phyloP scores from a whole-genome alignment of 1,140 invertebrate genomes.

The Anagrus nilaparvatae region DNA sequence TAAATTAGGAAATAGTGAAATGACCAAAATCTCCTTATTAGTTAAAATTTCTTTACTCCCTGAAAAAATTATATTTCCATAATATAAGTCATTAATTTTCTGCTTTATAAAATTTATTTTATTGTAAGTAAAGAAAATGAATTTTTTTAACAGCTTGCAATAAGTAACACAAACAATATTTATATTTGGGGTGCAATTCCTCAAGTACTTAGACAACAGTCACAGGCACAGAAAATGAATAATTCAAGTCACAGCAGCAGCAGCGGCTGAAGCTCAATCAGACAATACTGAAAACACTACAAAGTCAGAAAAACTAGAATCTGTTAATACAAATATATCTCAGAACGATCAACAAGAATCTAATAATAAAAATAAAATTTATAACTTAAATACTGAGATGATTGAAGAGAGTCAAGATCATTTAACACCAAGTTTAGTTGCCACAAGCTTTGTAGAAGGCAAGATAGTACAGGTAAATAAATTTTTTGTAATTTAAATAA shows the following conservation, averaged over 20 bases:
- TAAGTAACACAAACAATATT: conserved; percentile 55
- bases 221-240: conserved; percentile 5
- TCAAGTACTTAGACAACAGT: conserved; percentile 55
- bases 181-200: conserved; percentile 73
- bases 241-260: not conserved
- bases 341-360: conserved; percentile 15
- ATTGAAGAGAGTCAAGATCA: conserved; percentile 38
- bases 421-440: conserved; percentile 46
- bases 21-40: conserved; percentile 52
- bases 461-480: conserved; percentile 45
- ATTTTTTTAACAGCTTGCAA: conserved; percentile 49
- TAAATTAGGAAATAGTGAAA: conserved; percentile 57
- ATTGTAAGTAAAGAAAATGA: not conserved
- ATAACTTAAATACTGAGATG: not conserved
- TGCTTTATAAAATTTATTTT: conserved; percentile 5
- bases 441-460: conserved; percentile 47
- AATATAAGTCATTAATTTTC: conserved; percentile 49
- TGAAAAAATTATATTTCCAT: conserved; percentile 65
- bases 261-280: not conserved
- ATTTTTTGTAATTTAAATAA: not conserved
- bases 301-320: conserved; percentile 37
- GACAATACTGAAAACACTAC: conserved; percentile 49
- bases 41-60: conserved; percentile 46
- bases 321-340: conserved; percentile 9
- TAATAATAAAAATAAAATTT: conserved; percentile 9